Evolutionary conservation across 2,113 vertebrate species (phyloP), one percentile per base, ranked within the genome.

Genomic region (Gila orcuttii): DNA sequence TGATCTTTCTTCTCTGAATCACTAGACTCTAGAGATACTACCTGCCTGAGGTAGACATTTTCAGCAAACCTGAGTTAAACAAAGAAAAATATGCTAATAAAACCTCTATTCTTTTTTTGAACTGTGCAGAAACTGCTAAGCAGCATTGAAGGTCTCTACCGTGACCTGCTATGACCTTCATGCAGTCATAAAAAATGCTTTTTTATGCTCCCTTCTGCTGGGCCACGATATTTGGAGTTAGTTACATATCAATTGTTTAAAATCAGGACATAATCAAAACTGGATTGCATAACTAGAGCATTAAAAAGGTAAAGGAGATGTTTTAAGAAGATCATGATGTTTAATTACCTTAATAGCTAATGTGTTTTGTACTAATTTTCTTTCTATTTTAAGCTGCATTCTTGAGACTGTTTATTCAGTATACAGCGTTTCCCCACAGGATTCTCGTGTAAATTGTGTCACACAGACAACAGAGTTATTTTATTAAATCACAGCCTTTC

Each of bases 31-130:
- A 62, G 57, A 25, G 31, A 57, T 36, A 11, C 50, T 79, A 79
- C 76, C 76, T 78, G 52, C 76, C 76, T 9, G 55, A 79, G 55
- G 55, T 79, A 55, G 33, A n/a, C 76, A 23, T 36, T 79, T 59
- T 79, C 11, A 39, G 76, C 33, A 55, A 78, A 57, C 75, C 10
- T 55, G 19, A 33, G 50, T 52, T 33, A 59, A 79, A 79, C 76
- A 79, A 39, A 79, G 76, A 79, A 39, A 69, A 69, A 36, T 69
- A 21, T 69, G 7, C 33, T 69, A 36, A 69, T 36, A 68, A 68
- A 71, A 19, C 9, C 33, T 39, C 33, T 39, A 11, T 45, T 21
- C 10, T 73, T 39, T 4, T 5, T 74, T 74, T 2, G 31, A 23
- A 33, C 50, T 23, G 55, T 55, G 75, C 31, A 52, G 19, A 77